Evolutionary conservation across 2,888 invertebrate genomes (phyloP), one percentile per base, ranked within the genome.

Genomic region (Eudasyphora cyanicolor): DNA sequence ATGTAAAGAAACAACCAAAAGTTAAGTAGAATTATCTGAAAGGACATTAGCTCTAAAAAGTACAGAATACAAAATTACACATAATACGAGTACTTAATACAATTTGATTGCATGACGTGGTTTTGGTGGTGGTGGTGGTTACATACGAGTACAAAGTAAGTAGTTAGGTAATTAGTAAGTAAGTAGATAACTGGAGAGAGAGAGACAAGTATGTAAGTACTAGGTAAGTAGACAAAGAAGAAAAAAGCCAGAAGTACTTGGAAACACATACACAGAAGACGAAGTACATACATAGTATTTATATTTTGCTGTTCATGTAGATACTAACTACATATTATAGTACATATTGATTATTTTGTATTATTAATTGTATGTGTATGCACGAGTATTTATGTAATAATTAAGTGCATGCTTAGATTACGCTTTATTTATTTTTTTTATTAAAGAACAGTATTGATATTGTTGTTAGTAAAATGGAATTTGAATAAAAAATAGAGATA

Each of bases 381-480:
- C 14, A 57, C 27, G 57, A 17, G n/a, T 60, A 60, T 60, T 14
- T 19, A 29, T 60, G n/a, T 29, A 29, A 24, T 29, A 24, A 60
- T 1, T 60, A 8, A 32, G 60, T 60, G 60, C 60, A 60, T 60
- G 60, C 60, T 60, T 60, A 60, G 60, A 27, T 57, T 57, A 57
- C 2, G 12, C 14, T 29, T n/a, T 17, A 60, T 60, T 29, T 7
- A 14, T 27, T 29, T n/a, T 17, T 29, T 60, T 29, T 7, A 14
- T n/a, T 60, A 60, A 57, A 12, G 14, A 57, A 57, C 7, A 57
- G 6, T 49, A 6, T 29, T 60, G 32, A n/a, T 45, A 45, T 7
- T n/a, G n/a, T 29, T n/a, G 12, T 60, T 60, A 60, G 29, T 60
- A 60, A 60, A 32, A 29, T 60, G n/a, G 17, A n/a, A 32, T n/a